phyloP scores from a whole-genome alignment of 2,797 vertebrate species.

The Champsocephalus esox region DNA sequence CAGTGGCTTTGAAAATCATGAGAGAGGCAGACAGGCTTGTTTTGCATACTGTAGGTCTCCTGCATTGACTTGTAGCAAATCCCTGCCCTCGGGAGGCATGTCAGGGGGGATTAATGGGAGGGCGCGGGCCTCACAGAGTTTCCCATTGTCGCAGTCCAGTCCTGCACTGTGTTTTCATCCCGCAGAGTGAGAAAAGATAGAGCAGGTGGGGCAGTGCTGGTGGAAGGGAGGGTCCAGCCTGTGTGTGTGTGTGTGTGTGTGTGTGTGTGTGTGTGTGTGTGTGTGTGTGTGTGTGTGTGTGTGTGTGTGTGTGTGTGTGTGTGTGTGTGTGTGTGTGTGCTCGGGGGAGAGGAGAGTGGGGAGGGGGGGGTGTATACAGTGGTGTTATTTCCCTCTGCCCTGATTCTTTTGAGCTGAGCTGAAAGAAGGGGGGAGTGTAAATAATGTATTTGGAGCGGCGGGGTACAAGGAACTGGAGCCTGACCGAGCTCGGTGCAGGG shows the following conservation, averaged over 20 bases:
- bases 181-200: slow-evolving; percentile 71
- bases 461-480: slow-evolving; percentile 56
- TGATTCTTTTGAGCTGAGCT: slow-evolving; percentile 77
- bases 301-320: slow-evolving; percentile 48
- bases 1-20: slow-evolving; percentile 78
- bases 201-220: slow-evolving; percentile 69
- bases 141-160: slow-evolving; percentile 84
- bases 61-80: slow-evolving; percentile 86
- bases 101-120: slow-evolving; percentile 85
- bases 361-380: slow-evolving; percentile 47
- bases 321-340: slow-evolving; percentile 46
- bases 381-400: slow-evolving; percentile 83
- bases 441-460: slow-evolving; percentile 79
- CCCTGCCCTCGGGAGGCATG: slow-evolving; percentile 83
- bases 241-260: no score
- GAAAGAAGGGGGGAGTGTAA: slow-evolving; percentile 75
- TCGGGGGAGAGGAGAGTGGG: not conserved
- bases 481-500: slow-evolving; percentile 56
- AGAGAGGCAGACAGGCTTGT: slow-evolving; percentile 81
- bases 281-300: no score
- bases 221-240: slow-evolving; percentile 28
- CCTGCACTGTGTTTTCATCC: slow-evolving; percentile 78
- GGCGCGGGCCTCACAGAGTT: slow-evolving; percentile 80
- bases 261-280: slow-evolving; percentile 31
- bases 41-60: slow-evolving; percentile 82